These are phyloP conservation scores for Acanthornis magna DNA, from an alignment of 2,797 vertebrate species.

Conservation along the genomic window DNA sequence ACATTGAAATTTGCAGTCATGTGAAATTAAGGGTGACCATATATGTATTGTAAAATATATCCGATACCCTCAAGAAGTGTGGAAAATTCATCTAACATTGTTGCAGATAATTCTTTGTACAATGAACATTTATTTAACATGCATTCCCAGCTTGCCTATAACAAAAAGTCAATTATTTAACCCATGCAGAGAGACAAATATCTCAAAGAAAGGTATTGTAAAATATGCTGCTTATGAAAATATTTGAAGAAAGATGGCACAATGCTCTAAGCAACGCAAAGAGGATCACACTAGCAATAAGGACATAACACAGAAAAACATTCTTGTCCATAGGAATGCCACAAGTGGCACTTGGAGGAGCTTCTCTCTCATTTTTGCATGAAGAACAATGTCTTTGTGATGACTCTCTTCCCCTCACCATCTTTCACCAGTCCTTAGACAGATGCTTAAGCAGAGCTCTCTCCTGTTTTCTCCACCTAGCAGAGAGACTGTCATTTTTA, in stretches of 20 bases:
- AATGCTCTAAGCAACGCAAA: fast-evolving
- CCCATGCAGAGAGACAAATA: not conserved
- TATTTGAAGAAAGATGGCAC: not conserved
- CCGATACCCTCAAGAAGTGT: not conserved
- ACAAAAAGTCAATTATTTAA: not conserved
- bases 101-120: not conserved
- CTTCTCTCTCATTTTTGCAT: not conserved
- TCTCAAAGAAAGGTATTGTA: not conserved
- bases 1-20: not conserved
- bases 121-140: not conserved
- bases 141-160: not conserved
- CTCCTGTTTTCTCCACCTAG: not conserved
- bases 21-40: not conserved
- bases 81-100: not conserved
- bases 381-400: not conserved
- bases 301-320: not conserved
- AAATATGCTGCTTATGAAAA: not conserved
- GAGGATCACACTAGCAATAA: not conserved
- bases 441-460: not conserved
- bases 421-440: not conserved
- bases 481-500: not conserved
- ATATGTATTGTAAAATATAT: not conserved
- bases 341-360: fast-evolving
- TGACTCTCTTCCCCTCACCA: not conserved
- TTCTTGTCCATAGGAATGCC: not conserved